Evolutionary conservation across 2,888 invertebrate species (phyloP), one percentile per base, ranked within the genome.

Genomic region (Napeogenes sylphis): DNA sequence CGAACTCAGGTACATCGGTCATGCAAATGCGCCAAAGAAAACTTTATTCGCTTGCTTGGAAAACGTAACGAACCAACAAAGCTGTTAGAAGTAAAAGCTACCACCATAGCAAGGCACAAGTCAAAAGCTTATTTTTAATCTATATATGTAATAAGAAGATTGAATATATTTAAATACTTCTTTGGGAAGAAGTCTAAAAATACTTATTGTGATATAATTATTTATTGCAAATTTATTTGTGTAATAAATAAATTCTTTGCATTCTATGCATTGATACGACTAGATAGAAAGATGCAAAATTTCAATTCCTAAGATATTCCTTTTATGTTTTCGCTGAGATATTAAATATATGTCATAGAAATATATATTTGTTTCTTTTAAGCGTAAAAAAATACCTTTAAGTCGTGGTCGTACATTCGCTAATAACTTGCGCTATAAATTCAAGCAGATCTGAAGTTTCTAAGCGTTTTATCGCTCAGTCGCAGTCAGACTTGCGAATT

Each of bases 381-480:
- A 5, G 6, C 4, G 35, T 6, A 35, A 5, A 3, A 35, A 5
- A 5, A 2, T 35, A 35, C 4, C 3, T 35, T 2, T 2, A 35
- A 5, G 6, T 6, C 35, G 3, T 35, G 6, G 4, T 35, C 4
- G 3, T 35, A 35, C 35, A 5, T 35, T 35, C 64, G 68, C 68
- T 70, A 60, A 46, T 70, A 8, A 21, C 69, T 75, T 73, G 64
- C 21, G 65, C 70, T 73, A 71, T 13, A 54, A 74, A 75, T 78
- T 73, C 73, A 75, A 75, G 72, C 78, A 80, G 81, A 74, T 75
- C 73, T 69, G 67, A 76, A 82, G 78, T 82, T 80, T 73, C 70
- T 89, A 87, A 89, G 89, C 87, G 84, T 84, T 89, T 88, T 89
- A 90, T 90, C 89, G 83, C 74, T 72, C 71, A 75, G 74, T 73